phyloP scores from a whole-genome alignment of 2,888 invertebrate genomes.

The Leucoptera coffeella region DNA sequence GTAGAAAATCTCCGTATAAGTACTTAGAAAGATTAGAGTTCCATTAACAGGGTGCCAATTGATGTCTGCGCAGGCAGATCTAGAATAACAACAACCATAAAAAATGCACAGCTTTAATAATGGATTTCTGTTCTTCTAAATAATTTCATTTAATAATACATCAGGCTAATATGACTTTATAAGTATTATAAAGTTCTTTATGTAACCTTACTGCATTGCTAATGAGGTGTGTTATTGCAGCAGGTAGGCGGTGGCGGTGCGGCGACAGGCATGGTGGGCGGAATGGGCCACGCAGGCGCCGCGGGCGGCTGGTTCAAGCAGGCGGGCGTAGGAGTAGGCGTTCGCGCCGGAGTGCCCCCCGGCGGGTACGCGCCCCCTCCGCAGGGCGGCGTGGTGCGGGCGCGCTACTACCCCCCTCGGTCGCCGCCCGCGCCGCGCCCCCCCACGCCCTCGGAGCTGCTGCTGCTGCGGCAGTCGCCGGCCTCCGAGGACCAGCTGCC shows the following conservation, averaged over 20 bases:
- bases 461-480: conserved; percentile 73
- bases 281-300: conserved; percentile 19
- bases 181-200: too few relatives aligned
- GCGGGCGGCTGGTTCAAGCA: conserved; percentile 13
- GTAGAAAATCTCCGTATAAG: too few relatives aligned
- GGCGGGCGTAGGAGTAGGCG: conserved; percentile 20
- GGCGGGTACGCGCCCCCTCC: conserved; percentile 47
- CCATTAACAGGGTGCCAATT: too few relatives aligned
- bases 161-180: too few relatives aligned
- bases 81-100: too few relatives aligned
- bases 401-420: conserved; percentile 63
- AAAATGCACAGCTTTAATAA: too few relatives aligned
- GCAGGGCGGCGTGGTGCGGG: conserved; percentile 19
- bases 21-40: too few relatives aligned
- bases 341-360: conserved; percentile 22
- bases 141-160: too few relatives aligned
- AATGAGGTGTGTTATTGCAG: conserved; percentile 1
- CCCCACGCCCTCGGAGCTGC: conserved; percentile 71
- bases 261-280: conserved; percentile 21
- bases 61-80: too few relatives aligned
- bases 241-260: conserved; percentile 13
- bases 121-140: too few relatives aligned
- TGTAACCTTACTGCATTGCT: too few relatives aligned
- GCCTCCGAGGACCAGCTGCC: conserved; percentile 65
- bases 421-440: conserved; percentile 65